Conservation (phyloP, 2,113 vertebrate species). For the Pelvicachromis taeniatus region DNA sequence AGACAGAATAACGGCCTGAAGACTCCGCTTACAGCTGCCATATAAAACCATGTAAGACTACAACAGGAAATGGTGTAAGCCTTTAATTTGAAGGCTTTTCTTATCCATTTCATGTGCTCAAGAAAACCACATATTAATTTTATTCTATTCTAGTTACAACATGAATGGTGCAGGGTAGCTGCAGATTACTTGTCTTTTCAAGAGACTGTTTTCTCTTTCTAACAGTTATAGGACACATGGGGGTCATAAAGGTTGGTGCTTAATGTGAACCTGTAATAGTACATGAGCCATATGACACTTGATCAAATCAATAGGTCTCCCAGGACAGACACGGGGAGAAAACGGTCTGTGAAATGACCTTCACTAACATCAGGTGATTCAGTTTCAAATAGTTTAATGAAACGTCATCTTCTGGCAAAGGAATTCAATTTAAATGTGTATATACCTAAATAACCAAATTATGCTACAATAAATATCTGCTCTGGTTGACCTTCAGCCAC, state of each 20-base stretch:
- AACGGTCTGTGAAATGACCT: not conserved
- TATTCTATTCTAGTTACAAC: not conserved
- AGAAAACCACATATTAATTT: not conserved
- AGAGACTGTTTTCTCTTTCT: slow-evolving; percentile 9
- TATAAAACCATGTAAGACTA: not conserved
- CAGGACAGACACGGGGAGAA: not conserved
- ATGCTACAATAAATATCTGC: not conserved
- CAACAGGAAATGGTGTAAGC: not conserved
- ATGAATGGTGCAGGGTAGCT: not conserved
- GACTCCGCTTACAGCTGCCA: not conserved
- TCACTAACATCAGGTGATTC: not conserved
- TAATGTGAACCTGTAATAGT: slow-evolving; percentile 19
- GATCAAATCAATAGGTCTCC: not conserved
- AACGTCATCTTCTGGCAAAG: not conserved
- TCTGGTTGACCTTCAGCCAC: not conserved
- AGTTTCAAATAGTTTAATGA: not conserved
- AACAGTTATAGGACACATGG: not conserved
- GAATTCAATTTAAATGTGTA: not conserved
- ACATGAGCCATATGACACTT: slow-evolving; percentile 5
- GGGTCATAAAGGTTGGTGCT: not conserved
- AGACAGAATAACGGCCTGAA: slow-evolving; percentile 5
- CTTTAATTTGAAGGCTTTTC: not conserved
- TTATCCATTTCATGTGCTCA: not conserved
- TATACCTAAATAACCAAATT: not conserved
- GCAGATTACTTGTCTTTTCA: not conserved